Conservation (phyloP, 2,797 vertebrate genomes). For the Macropus fuliginosus region DNA sequence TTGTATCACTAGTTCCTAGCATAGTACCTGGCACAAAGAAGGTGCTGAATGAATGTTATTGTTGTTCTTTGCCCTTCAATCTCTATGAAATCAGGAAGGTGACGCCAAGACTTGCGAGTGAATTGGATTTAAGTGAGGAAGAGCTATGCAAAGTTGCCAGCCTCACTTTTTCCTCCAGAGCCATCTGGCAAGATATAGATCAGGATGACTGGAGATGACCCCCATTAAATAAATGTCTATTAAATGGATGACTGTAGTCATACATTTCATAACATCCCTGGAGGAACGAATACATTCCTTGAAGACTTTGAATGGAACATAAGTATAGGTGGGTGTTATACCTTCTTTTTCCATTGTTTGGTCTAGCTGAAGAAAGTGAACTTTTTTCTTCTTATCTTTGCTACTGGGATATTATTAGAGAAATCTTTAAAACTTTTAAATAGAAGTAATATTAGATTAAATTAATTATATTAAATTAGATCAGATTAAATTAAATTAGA, state of each 20-base stretch:
- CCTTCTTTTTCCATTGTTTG: neutral
- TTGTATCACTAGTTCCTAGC: neutral
- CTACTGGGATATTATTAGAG: neutral
- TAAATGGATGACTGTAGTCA: neutral
- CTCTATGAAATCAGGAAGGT: no score
- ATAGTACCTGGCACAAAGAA: neutral
- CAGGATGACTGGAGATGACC: no score
- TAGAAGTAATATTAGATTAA: neutral
- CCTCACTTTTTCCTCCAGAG: no score
- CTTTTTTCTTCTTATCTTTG: neutral
- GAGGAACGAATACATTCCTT: neutral
- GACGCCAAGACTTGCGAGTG: no score
- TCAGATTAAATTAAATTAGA: neutral
- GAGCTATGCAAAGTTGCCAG: no score
- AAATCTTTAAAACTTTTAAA: neutral
- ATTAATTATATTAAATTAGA: neutral
- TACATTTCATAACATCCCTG: neutral
- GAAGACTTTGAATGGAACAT: neutral
- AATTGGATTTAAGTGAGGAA: no score
- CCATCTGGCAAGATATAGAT: no score
- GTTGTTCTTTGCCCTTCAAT: no score
- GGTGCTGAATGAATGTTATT: neutral
- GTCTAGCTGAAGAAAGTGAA: neutral
- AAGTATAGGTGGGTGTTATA: neutral
- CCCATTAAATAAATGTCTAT: neutral